A percentile compares a stretch with the other conserved stretches of the same genome.
Conservation (phyloP, 2,113 vertebrate genomes). For the Amblyornis subalaris region DNA sequence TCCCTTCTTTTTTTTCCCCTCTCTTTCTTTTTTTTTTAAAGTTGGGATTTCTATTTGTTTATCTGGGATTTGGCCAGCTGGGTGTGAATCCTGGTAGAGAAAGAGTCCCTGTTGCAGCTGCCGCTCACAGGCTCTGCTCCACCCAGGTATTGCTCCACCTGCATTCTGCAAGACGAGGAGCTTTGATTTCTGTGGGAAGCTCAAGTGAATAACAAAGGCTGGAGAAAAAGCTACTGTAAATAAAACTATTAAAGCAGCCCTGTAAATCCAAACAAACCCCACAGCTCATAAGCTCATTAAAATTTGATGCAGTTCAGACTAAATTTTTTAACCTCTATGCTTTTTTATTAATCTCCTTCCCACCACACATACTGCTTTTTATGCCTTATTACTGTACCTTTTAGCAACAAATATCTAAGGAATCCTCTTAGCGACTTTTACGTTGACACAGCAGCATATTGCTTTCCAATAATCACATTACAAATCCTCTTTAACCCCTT, state of each 20-base stretch:
- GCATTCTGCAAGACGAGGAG: constrained; percentile 47
- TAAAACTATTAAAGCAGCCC: constrained; percentile 78
- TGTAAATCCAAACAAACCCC: constrained; percentile 77
- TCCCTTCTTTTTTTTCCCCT: neutral
- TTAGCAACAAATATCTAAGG: constrained; percentile 69
- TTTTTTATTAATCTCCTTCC: constrained; percentile 78
- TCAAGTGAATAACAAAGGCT: constrained; percentile 61
- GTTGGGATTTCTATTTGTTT: constrained; percentile 34
- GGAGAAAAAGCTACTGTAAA: constrained; percentile 74
- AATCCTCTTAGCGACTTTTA: constrained; percentile 74
- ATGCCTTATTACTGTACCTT: constrained; percentile 75
- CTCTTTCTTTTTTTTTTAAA: neutral
- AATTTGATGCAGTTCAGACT: constrained; percentile 76
- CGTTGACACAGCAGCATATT: constrained; percentile 62
- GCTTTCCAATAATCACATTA: constrained; percentile 67
- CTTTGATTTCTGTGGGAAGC: constrained; percentile 60
- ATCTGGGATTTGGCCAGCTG: constrained; percentile 55
- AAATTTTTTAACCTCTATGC: constrained; percentile 75
- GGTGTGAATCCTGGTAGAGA: neutral
- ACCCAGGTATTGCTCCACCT: constrained; percentile 51
- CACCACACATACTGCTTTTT: constrained; percentile 69
- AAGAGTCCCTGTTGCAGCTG: constrained; percentile 22
- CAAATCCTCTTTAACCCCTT: constrained; percentile 64
- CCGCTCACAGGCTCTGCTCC: constrained; percentile 16
- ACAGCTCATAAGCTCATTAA: constrained; percentile 82